A percentile compares a stretch with the other conserved stretches of the same genome.
phyloP scores from a whole-genome alignment of 2,888 invertebrate species.

The Schizaphis graminum region DNA sequence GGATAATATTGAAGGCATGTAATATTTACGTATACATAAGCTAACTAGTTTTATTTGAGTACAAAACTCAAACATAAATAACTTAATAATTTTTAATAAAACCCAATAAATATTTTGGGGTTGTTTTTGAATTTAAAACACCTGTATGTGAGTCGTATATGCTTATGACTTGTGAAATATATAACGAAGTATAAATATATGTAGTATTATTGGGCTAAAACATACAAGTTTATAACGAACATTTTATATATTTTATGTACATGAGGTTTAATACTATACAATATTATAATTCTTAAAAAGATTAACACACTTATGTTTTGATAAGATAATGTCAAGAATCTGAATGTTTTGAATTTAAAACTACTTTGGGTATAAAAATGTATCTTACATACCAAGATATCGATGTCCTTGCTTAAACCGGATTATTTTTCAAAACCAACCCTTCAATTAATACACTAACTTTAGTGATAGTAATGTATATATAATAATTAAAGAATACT shows the following conservation, averaged over 20 bases:
- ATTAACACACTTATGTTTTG: background rate
- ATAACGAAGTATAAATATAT: background rate
- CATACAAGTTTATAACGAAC: background rate
- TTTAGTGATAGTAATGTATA: background rate
- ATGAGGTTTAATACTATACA: background rate
- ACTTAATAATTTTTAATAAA: background rate
- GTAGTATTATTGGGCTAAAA: background rate
- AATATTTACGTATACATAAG: background rate
- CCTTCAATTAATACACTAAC: background rate
- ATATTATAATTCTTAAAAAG: background rate
- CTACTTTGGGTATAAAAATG: background rate
- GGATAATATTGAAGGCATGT: background rate
- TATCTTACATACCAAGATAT: background rate
- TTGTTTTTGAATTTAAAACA: background rate
- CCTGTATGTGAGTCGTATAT: background rate
- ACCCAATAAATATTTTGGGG: background rate
- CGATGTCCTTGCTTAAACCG: background rate
- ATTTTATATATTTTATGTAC: background rate
- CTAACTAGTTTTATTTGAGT: background rate
- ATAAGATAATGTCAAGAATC: background rate
- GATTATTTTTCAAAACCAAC: background rate
- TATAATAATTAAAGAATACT: background rate
- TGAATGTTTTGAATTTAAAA: background rate
- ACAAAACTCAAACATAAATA: background rate
- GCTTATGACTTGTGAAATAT: background rate